Base-by-base conservation (phyloP, 2,797 vertebrate genomes). In the Protonibea diacanthus region DNA sequence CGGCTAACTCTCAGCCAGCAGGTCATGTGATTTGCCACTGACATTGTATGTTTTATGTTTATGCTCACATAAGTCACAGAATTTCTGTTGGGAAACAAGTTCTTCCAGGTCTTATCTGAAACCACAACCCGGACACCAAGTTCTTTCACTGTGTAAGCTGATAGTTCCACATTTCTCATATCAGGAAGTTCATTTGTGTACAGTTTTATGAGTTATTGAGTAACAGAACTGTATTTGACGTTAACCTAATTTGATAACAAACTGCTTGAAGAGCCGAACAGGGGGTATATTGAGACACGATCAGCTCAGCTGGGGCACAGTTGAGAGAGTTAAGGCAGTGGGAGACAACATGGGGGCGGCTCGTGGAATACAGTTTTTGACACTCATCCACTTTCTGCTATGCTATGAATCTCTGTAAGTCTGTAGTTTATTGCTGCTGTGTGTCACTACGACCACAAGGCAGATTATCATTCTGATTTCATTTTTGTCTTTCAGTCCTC, bases 381-480 rank as follows among this genome's bases (percentile, higher is more conserved):
- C 69, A 25, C 60, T 90, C 1, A 0, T 88, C 5, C 71, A 59
- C 56, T 8, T 86, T 42, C 38, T 91, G 40, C 64, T 87, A 1
- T 84, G 75, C 78, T 88, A 78, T 80, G 55, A 82, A 68, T 86
- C 81, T 81, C 17, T 85, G 91, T 93, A 85, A 85, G 87, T 88
- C 15, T 71, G 18, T 3, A 1, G 0, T 17, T 18, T 49, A 0
- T 48, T 57, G 2, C 6, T 78, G 20, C 20, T 8, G 3, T 42
- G 10, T 67, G 53, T 66, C 8, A 15, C 44, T 15, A 1, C 29
- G 27, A 14, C 25, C 27, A 56, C 17, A 40, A 9, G 0, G 12
- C 9, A 67, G 0, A 29, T 66, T 63, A 15, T 57, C 4, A 66
- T 59, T n/a, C 18, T 78, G 6, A 73, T 18, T 58, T 0, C 20